Evolutionary conservation across 2,888 invertebrate species (phyloP).

Genomic region (Thumatha senex): DNA sequence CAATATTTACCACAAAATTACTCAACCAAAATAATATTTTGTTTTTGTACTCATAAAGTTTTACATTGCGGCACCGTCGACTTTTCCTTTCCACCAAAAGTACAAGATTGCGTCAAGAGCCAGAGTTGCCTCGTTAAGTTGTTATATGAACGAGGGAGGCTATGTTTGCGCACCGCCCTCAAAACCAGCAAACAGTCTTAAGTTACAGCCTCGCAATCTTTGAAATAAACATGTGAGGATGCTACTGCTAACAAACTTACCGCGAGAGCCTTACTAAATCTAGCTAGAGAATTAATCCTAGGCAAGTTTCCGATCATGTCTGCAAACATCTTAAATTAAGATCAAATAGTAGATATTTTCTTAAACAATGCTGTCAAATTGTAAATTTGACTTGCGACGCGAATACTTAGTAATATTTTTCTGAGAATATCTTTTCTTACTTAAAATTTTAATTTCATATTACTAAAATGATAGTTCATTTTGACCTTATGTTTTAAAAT

Average conservation of each 20-base stretch:
- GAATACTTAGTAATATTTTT: no score
- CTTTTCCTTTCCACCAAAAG: neutral
- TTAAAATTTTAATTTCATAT: no score
- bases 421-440: no score
- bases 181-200: conserved; percentile 71
- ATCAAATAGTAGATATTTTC: conserved; percentile 54
- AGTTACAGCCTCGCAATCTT: conserved; percentile 74
- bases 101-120: neutral
- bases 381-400: no score
- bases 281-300: conserved; percentile 57
- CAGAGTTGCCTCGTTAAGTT: conserved; percentile 56
- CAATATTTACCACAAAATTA: conserved; percentile 32
- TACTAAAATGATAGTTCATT: no score
- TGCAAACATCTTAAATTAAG: conserved; percentile 15
- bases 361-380: conserved; percentile 12
- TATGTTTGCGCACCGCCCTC: conserved; percentile 65
- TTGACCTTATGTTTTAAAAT: no score
- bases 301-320: neutral
- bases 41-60: conserved; percentile 48
- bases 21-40: conserved; percentile 54
- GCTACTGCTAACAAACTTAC: conserved; percentile 67
- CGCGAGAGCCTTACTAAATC: conserved; percentile 61
- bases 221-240: conserved; percentile 72
- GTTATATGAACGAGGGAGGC: conserved; percentile 48
- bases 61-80: conserved; percentile 6